Base-by-base conservation (phyloP, 2,113 vertebrate genomes). In the Gymnogyps californianus region DNA sequence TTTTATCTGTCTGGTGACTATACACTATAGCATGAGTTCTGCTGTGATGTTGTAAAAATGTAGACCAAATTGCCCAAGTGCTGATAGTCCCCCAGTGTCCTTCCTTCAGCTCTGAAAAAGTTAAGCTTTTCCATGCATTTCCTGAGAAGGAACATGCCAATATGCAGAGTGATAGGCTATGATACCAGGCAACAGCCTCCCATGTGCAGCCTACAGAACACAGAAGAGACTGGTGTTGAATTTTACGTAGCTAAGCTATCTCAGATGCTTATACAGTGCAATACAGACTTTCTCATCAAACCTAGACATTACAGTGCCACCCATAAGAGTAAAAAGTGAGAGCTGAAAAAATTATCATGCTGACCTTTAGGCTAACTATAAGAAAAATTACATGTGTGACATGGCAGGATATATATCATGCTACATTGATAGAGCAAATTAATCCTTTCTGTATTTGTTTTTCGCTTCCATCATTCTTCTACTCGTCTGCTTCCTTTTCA, bases 381-480 rank as follows among this genome's bases (percentile, higher is more conserved):
- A 90, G 71, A 74, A 83, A 80, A 93, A 51, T 24, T 7, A 1
- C 7, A 16, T 42, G 22, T n/a, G 44, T 61, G n/a, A n/a, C 40
- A 34, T n/a, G 19, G 46, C 13, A 19, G 28, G 16, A 52, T 69
- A 29, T 62, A 40, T 57, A 38, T 79, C 29, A 15, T 74, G 14
- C 31, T 84, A 17, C 14, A 11, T 5, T 55, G 20, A n/a, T 20
- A 76, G 46, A 77, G 16, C 46, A 36, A 77, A 65, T 77, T 32
- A 76, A 44, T 94, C 38, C 42, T 59, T 82, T 90, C 38, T 86
- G 0, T 58, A 11, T 72, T 61, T 80, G 6, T 28, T 87, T 95
- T 88, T 59, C 0, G 0, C 7, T 79, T 89, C 42, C 24, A 8
- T 93, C 1, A 0, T 78, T 70, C 2, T 75, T 13, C 0, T 31